A percentile compares a stretch with the other conserved stretches of the same genome.
These are phyloP conservation scores for Eudasyphora cyanicolor DNA, from an alignment of 2,888 invertebrate genomes.

Conservation along the genomic window DNA sequence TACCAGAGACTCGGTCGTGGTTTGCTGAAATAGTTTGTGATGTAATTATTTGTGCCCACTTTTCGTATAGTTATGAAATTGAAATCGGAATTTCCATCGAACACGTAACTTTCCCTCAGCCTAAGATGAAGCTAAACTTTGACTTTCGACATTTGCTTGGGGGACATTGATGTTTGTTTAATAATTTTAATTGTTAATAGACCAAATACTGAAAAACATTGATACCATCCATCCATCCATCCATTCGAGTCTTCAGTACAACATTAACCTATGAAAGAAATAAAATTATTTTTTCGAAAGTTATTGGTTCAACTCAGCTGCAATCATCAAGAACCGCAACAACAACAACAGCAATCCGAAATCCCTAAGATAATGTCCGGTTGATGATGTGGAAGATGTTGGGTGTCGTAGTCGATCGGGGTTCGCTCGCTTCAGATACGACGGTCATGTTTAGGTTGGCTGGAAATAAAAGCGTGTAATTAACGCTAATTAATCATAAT, in stretches of 20 bases:
- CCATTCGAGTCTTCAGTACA: not conserved
- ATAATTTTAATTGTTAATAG: constrained; percentile 42
- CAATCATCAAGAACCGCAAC: no score
- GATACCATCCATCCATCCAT: not conserved
- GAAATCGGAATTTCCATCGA: no score
- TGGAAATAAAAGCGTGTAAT: constrained; percentile 71
- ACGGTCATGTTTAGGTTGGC: constrained; percentile 26
- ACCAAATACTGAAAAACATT: not conserved
- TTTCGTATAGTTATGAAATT: no score
- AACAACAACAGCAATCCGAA: no score
- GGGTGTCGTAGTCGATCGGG: not conserved
- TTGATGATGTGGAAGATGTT: not conserved
- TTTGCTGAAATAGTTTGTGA: no score
- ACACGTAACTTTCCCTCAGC: no score
- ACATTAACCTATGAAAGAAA: not conserved
- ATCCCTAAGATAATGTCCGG: constrained; percentile 21
- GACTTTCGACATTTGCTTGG: constrained; percentile 9
- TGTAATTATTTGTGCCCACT: no score
- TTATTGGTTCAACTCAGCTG: not conserved
- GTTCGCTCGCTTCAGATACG: not conserved
- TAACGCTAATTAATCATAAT: constrained; percentile 76
- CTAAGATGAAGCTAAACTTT: no score
- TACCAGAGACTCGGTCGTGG: no score
- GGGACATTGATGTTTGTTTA: not conserved
- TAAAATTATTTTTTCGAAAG: constrained; percentile 24